phyloP scores from a whole-genome alignment of 1,140 invertebrate species.

The Brachionus paranguensis region DNA sequence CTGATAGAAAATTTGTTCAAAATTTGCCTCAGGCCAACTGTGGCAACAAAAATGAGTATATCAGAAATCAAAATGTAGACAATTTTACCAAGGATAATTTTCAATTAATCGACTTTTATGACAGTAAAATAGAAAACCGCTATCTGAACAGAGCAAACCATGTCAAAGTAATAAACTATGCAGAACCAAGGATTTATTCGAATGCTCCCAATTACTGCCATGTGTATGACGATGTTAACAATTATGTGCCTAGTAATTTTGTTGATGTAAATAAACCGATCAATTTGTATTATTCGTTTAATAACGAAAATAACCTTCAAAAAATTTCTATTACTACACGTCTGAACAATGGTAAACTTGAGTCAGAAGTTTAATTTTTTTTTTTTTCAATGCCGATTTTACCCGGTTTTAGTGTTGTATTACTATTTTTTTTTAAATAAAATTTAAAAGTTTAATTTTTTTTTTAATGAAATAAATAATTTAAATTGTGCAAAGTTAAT shows the following conservation, averaged over 20 bases:
- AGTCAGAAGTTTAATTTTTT: conserved; percentile 30
- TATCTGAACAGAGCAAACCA: neutral
- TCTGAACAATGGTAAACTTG: conserved; percentile 36
- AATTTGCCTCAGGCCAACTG: neutral
- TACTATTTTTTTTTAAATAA: neutral
- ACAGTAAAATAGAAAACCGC: neutral
- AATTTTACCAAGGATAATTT: neutral
- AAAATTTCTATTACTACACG: conserved; percentile 14
- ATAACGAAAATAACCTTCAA: neutral
- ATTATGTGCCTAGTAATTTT: neutral
- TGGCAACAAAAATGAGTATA: neutral
- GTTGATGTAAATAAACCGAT: neutral
- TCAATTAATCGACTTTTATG: neutral
- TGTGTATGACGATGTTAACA: neutral
- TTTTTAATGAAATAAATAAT: neutral
- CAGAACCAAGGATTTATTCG: neutral
- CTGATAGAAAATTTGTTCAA: neutral
- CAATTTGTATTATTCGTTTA: neutral
- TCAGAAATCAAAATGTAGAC: neutral
- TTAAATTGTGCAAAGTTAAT: too few species aligned
- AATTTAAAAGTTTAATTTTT: neutral
- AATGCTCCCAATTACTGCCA: neutral
- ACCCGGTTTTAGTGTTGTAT: neutral
- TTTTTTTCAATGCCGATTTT: neutral
- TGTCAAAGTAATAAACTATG: neutral